Base-by-base conservation (phyloP, 2,888 invertebrate genomes). In the Penaeus monodon region DNA sequence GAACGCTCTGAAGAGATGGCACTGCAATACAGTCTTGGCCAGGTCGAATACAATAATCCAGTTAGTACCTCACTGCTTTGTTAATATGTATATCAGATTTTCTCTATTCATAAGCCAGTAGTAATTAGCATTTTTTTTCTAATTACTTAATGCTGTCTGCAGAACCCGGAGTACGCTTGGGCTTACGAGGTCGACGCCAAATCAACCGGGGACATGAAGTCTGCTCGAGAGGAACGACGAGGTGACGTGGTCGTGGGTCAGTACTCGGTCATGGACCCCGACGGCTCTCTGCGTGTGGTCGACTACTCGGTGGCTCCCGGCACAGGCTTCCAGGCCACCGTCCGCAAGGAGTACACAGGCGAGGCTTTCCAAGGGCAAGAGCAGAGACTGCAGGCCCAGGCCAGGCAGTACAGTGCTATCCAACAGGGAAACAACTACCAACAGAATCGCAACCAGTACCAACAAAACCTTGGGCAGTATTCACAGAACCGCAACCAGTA, bases 251-350 rank as follows among this genome's bases (percentile, higher is more conserved):
- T 85, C 20, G 68, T 78, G 73, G 85, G 85, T 1, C 85, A 85
- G 81, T 85, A 85, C 80, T 64, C 66, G 8, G 79, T 85, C 27
- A 57, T 80, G 64, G 85, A 85, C 44, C 85, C 85, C 44, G 80
- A 85, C 65, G 85, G 85, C 3, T 63, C 80, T 49, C 57, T 73
- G 38, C 80, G 80, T 8, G 64, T 64, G 6, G 85, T 80, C 68
- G 85, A 85, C 73, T 85, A 85, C 74, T 81, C 80, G 1, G 80
- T 80, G 24, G 65, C 65, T 33, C 85, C 85, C 12, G 85, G 80
- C 14, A 85, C 85, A 70, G 85, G 85, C 57, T 85, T 85, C 85
- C 74, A 83, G 63, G 83, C 83, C 74, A 76, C 74, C 20, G 83
- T 83, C 63, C 57, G 27, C 65, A 83, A 57, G 76, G 29, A 76